These are phyloP conservation scores for Bicyclus anynana DNA, from an alignment of 1,140 invertebrate species.

Conservation along the genomic window DNA sequence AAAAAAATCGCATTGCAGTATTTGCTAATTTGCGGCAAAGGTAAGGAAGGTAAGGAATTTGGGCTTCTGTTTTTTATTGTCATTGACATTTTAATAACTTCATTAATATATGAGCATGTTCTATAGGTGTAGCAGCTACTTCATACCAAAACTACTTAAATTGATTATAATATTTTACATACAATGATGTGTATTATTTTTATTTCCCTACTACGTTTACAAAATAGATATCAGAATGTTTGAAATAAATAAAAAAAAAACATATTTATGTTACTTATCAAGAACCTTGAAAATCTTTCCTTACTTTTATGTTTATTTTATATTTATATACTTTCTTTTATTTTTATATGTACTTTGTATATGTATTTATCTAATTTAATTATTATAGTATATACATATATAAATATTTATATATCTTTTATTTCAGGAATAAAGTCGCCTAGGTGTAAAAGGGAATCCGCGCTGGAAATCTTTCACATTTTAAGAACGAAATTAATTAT, in stretches of 20 bases:
- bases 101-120: neutral
- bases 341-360: no score
- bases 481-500: conserved; percentile 7
- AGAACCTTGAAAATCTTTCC: no score
- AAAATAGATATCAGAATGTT: neutral
- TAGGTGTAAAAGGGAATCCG: conserved; percentile 4
- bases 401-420: conserved; percentile 15
- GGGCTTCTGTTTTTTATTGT: neutral
- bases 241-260: no score
- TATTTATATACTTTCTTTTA: no score
- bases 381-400: neutral
- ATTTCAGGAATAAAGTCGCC: conserved; percentile 18
- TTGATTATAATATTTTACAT: neutral
- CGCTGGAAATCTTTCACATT: conserved; percentile 1
- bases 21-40: conserved; percentile 47
- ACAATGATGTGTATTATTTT: neutral
- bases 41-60: conserved; percentile 31
- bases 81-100: neutral
- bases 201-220: neutral
- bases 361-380: neutral
- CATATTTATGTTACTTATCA: no score
- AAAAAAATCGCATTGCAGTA: conserved; percentile 73
- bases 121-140: neutral
- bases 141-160: neutral
- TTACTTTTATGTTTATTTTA: no score